Evolutionary conservation across 2,797 vertebrate genomes (phyloP).

Genomic region (Astyanax mexicanus): DNA sequence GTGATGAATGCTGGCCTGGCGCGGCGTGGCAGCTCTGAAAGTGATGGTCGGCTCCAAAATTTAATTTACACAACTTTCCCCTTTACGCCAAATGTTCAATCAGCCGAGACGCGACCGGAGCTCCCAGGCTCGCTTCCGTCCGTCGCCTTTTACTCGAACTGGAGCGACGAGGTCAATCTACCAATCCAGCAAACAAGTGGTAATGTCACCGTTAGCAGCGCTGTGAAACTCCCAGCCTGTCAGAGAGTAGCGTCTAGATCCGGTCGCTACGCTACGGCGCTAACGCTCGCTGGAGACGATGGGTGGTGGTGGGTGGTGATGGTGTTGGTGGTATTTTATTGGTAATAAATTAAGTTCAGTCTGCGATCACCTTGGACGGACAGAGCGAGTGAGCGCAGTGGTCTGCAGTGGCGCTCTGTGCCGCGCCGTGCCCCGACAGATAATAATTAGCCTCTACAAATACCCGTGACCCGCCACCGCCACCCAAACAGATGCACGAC

Average conservation of each 20-base stretch:
- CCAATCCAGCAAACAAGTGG: too few relatives aligned
- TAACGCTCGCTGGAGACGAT: constrained; percentile 12
- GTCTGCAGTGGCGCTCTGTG: constrained; percentile 61
- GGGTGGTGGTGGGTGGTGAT: constrained; percentile 1
- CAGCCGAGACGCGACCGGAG: too few relatives aligned
- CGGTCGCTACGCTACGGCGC: constrained; percentile 62
- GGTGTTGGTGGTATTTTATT: neutral
- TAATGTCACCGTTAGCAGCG: too few relatives aligned
- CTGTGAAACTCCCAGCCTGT: constrained; percentile 67
- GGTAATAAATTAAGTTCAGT: constrained; percentile 69
- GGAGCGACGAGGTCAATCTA: too few relatives aligned
- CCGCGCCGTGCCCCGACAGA: constrained; percentile 66
- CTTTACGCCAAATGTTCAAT: too few relatives aligned
- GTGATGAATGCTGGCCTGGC: constrained; percentile 82
- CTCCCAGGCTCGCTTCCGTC: too few relatives aligned
- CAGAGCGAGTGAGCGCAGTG: constrained; percentile 63
- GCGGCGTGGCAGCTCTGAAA: constrained; percentile 42
- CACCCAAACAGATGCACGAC: constrained; percentile 61
- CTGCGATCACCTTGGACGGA: constrained; percentile 70
- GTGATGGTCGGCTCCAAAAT: neutral
- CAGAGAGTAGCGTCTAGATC: constrained; percentile 73
- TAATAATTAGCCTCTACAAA: constrained; percentile 62
- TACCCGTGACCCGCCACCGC: constrained; percentile 60
- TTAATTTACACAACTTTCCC: neutral
- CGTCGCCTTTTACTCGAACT: too few relatives aligned